Evolutionary conservation across 2,888 invertebrate genomes (phyloP).

Genomic region (Ormyrus pomaceus): DNA sequence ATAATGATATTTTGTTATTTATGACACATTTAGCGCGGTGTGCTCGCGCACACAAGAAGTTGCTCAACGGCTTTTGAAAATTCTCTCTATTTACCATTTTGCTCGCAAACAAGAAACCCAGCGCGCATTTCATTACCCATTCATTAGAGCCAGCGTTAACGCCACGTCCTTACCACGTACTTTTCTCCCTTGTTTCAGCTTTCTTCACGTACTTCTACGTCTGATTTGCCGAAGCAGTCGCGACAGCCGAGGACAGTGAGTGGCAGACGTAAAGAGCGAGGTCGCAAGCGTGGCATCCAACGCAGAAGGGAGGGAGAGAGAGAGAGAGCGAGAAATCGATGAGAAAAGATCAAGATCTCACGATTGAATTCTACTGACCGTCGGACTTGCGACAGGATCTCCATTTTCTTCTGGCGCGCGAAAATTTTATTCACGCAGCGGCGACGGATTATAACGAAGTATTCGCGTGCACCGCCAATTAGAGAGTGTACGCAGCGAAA

Average conservation of each 20-base stretch:
- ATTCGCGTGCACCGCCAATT: background rate
- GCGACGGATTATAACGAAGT: background rate
- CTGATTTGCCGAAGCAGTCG: conserved; percentile 6
- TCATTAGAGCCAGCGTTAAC: no score
- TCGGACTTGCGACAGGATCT: conserved; percentile 29
- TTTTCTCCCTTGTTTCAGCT: conserved; percentile 62
- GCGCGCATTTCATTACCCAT: no score
- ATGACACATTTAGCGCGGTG: no score
- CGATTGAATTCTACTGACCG: conserved; percentile 11
- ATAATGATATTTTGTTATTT: no score
- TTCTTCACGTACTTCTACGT: conserved; percentile 67
- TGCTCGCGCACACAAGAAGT: no score
- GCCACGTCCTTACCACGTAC: no score
- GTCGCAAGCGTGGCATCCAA: background rate
- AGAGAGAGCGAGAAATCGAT: background rate
- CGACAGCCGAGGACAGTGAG: conserved; percentile 14
- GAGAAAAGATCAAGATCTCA: conserved; percentile 35
- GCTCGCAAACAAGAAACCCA: no score
- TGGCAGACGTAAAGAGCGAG: conserved; percentile 25
- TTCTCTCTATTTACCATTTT: no score
- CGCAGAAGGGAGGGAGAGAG: background rate
- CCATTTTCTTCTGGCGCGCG: background rate
- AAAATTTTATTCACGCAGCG: background rate
- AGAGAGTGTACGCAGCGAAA: conserved; percentile 27
- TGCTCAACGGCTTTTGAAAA: no score